Evolutionary conservation across 2,888 invertebrate species (phyloP).

Genomic region (Lithophane semibrunnea): DNA sequence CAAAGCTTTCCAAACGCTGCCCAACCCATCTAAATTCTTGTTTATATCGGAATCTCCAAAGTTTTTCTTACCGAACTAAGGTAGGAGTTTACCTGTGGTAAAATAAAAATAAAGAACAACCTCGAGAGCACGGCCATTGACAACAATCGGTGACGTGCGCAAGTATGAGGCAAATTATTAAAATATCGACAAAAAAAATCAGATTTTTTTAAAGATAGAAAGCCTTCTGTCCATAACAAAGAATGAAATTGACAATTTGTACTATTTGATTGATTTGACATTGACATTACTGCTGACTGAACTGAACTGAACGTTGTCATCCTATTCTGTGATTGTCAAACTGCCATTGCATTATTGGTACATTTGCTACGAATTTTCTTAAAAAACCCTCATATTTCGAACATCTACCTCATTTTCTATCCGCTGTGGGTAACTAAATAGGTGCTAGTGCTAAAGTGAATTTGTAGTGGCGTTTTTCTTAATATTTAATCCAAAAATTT

Average conservation of each 20-base stretch:
- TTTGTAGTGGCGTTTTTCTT: neutral
- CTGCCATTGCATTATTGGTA: neutral
- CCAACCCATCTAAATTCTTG: no score
- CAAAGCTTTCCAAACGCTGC: no score
- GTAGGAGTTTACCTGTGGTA: no score
- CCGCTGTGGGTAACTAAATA: constrained; percentile 39
- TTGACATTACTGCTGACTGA: constrained; percentile 2
- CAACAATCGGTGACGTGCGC: neutral
- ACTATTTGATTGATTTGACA: neutral
- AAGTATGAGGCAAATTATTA: neutral
- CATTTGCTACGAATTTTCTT: constrained; percentile 24
- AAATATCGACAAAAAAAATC: neutral
- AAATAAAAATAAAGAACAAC: neutral
- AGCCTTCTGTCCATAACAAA: neutral
- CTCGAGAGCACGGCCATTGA: neutral
- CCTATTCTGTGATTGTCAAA: neutral
- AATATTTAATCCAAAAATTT: constrained; percentile 22
- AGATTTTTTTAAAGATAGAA: neutral
- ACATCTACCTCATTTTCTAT: constrained; percentile 30
- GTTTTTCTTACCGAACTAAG: no score
- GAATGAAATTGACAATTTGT: neutral
- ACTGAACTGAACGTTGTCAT: constrained; percentile 3
- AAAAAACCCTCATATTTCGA: constrained; percentile 5
- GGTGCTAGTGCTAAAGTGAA: neutral
- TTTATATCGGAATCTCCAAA: no score